Percentiles rank a stretch among this genome's conserved stretches.
Conservation (phyloP, 2,797 vertebrate species). For the Ctenochaetus hawaiiensis region DNA sequence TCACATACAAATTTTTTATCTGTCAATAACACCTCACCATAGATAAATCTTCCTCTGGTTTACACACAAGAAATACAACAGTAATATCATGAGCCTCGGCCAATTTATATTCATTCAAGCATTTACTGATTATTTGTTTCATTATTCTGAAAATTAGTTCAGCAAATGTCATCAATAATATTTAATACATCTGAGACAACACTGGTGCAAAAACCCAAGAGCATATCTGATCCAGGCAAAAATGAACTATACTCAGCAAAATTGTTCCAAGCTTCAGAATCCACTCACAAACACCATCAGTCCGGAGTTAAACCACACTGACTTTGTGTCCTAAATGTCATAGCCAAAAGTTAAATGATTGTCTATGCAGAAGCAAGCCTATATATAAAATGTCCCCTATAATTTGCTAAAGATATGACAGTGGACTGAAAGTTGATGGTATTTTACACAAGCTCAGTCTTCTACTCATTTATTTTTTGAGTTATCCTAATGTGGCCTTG, state of each 20-base stretch:
- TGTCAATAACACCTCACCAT: not conserved
- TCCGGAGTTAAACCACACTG: not conserved
- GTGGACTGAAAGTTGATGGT: not conserved
- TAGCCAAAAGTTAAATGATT: constrained; percentile 4
- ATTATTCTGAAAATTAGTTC: not conserved
- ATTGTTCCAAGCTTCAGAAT: not conserved
- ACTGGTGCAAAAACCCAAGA: not conserved
- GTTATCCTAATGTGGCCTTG: not conserved
- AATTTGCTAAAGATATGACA: not conserved
- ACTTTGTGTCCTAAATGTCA: not conserved
- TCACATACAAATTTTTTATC: constrained; percentile 21
- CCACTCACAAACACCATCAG: not conserved
- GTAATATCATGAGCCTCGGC: constrained; percentile 7
- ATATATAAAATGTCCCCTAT: not conserved
- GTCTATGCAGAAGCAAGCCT: constrained; percentile 1
- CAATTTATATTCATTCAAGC: not conserved
- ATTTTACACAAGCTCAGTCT: not conserved
- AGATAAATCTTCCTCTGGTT: constrained; percentile 2
- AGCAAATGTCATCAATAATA: not conserved
- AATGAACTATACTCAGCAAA: not conserved
- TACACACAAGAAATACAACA: not conserved
- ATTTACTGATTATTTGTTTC: not conserved
- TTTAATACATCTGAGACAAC: constrained; percentile 1
- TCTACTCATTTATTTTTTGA: constrained; percentile 17
- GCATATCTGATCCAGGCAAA: not conserved